These are phyloP conservation scores for Callaeas wilsoni DNA, from an alignment of 2,113 vertebrate genomes.

Conservation along the genomic window DNA sequence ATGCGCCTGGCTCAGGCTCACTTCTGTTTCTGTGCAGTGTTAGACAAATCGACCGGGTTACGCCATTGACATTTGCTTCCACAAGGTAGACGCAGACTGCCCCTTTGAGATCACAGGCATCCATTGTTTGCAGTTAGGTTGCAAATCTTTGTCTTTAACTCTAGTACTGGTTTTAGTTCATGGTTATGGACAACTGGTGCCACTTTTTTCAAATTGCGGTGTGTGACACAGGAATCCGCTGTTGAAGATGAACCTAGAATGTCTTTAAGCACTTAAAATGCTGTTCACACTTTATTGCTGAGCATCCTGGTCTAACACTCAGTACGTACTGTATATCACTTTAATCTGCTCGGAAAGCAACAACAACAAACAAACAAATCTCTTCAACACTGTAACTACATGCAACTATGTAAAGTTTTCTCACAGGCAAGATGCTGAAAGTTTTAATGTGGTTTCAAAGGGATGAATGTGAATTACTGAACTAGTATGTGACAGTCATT, in stretches of 20 bases:
- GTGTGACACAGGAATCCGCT: slow-evolving; percentile 72
- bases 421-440: slow-evolving; percentile 72
- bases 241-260: slow-evolving; percentile 75
- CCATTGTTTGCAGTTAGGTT: slow-evolving; percentile 55
- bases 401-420: slow-evolving; percentile 73
- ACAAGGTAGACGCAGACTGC: slow-evolving; percentile 56
- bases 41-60: slow-evolving; percentile 62
- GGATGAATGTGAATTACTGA: slow-evolving; percentile 81
- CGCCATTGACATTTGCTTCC: slow-evolving; percentile 67
- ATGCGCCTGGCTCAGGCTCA: background rate
- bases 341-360: slow-evolving; percentile 72
- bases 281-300: slow-evolving; percentile 82
- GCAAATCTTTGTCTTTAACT: slow-evolving; percentile 76
- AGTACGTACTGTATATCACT: slow-evolving; percentile 92
- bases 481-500: slow-evolving; percentile 76
- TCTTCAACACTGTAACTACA: slow-evolving; percentile 88
- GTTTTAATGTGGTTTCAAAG: slow-evolving; percentile 81
- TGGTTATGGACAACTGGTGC: slow-evolving; percentile 77
- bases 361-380: slow-evolving; percentile 61
- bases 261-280: slow-evolving; percentile 86
- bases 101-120: slow-evolving; percentile 62
- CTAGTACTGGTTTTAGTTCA: slow-evolving; percentile 78
- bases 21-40: slow-evolving; percentile 62
- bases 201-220: slow-evolving; percentile 72
- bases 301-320: slow-evolving; percentile 83